phyloP scores from a whole-genome alignment of 2,113 vertebrate genomes.

The Uria lomvia region DNA sequence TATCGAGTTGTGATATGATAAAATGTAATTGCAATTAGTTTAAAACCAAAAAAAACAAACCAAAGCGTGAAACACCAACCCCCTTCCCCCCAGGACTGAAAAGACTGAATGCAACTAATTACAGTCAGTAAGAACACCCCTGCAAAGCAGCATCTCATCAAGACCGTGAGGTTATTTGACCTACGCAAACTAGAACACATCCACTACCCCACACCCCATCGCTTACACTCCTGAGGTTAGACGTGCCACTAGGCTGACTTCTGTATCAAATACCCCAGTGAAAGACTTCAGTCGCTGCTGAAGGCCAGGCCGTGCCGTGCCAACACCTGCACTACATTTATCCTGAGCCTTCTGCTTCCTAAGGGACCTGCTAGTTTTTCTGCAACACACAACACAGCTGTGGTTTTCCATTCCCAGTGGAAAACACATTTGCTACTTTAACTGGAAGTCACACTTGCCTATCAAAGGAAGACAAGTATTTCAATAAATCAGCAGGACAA shows the following conservation, averaged over 20 bases:
- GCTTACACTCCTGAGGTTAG: background rate
- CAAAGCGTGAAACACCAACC: background rate
- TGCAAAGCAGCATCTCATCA: background rate
- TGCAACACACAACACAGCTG: background rate
- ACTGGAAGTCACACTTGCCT: background rate
- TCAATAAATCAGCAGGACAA: background rate
- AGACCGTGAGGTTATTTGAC: background rate
- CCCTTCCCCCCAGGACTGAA: background rate
- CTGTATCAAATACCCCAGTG: background rate
- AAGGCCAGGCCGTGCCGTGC: background rate
- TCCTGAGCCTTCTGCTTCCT: background rate
- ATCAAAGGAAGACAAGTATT: background rate
- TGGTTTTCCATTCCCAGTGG: background rate
- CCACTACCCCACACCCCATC: rapidly evolving
- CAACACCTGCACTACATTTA: background rate
- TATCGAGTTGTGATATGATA: background rate
- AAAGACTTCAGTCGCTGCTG: background rate
- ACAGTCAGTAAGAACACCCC: background rate
- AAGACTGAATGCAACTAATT: background rate
- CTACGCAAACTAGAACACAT: background rate
- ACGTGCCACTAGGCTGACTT: background rate
- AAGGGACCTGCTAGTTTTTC: background rate
- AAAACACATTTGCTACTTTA: background rate
- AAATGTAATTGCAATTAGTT: background rate
- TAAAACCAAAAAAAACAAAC: background rate